These are phyloP conservation scores for Ploceus nigricollis DNA, from an alignment of 2,113 vertebrate genomes.

Conservation along the genomic window DNA sequence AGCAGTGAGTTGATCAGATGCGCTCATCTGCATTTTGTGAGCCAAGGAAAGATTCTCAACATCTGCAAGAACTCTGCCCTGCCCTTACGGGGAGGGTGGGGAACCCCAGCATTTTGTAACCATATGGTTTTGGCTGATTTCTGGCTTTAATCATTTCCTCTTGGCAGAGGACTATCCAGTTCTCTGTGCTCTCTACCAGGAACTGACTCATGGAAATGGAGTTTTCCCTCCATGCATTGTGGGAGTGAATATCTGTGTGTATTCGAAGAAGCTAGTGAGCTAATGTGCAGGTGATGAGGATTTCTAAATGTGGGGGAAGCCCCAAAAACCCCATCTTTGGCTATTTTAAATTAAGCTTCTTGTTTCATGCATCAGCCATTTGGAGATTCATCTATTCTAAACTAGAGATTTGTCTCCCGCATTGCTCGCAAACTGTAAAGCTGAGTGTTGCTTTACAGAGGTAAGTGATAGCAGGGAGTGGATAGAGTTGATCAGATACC, in stretches of 20 bases:
- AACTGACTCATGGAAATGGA: slow-evolving; percentile 6
- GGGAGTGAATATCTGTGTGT: not conserved
- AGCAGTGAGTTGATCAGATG: not conserved
- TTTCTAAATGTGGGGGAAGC: not conserved
- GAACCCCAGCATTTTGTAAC: not conserved
- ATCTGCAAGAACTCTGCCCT: not conserved
- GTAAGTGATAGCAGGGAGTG: not conserved
- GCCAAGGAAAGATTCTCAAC: not conserved
- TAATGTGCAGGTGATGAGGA: not conserved
- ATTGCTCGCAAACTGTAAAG: not conserved
- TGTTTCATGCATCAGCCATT: not conserved
- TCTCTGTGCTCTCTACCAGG: not conserved
- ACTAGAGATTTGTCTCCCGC: not conserved
- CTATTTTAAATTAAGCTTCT: not conserved
- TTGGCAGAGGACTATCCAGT: not conserved
- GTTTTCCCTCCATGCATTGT: not conserved
- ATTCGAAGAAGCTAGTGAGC: not conserved
- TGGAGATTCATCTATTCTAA: not conserved
- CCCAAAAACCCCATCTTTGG: not conserved
- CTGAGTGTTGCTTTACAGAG: not conserved
- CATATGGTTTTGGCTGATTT: not conserved
- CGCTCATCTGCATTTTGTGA: not conserved
- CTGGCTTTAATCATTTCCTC: not conserved
- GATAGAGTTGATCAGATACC: not conserved
- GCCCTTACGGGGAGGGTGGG: not conserved